These are phyloP conservation scores for Drosophila kambysellisi DNA, from an alignment of 2,888 invertebrate genomes.

Conservation along the genomic window DNA sequence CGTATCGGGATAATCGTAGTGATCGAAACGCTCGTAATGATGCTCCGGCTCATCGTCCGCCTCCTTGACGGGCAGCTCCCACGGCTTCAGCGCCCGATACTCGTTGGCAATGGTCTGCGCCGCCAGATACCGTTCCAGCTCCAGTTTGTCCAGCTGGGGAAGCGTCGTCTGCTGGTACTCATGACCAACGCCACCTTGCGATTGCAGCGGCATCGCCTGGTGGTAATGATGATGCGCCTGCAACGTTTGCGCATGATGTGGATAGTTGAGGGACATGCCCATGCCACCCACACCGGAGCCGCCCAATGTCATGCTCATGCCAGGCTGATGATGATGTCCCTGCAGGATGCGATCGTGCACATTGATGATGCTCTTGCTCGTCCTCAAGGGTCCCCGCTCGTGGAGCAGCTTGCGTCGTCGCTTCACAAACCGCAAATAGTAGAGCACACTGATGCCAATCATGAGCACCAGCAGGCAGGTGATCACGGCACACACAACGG, in stretches of 20 bases:
- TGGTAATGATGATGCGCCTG: constrained; percentile 81
- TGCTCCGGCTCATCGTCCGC: constrained; percentile 84
- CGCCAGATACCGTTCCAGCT: constrained; percentile 85
- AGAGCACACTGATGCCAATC: constrained; percentile 84
- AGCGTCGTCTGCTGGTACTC: constrained; percentile 80
- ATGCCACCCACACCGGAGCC: constrained; percentile 35
- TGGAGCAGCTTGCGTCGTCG: constrained; percentile 84
- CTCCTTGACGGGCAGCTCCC: constrained; percentile 85
- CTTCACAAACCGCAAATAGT: constrained; percentile 84
- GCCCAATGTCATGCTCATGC: constrained; percentile 70
- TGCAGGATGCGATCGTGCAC: constrained; percentile 85
- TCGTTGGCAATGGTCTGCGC: constrained; percentile 85
- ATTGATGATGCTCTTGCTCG: constrained; percentile 84
- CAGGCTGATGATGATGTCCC: constrained; percentile 81
- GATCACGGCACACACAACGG: constrained; percentile 85
- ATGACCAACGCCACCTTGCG: constrained; percentile 46
- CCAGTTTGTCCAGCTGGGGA: constrained; percentile 84
- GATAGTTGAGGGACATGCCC: constrained; percentile 74
- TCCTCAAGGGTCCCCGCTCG: constrained; percentile 81
- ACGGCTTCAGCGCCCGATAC: constrained; percentile 84
- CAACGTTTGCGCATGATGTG: constrained; percentile 78
- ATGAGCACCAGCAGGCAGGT: constrained; percentile 84
- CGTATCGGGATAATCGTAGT: constrained; percentile 85
- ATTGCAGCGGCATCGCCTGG: constrained; percentile 75
- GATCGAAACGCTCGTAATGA: constrained; percentile 85